Base-by-base conservation (phyloP, 1,140 invertebrate genomes). In the Penaeus japonicus region DNA sequence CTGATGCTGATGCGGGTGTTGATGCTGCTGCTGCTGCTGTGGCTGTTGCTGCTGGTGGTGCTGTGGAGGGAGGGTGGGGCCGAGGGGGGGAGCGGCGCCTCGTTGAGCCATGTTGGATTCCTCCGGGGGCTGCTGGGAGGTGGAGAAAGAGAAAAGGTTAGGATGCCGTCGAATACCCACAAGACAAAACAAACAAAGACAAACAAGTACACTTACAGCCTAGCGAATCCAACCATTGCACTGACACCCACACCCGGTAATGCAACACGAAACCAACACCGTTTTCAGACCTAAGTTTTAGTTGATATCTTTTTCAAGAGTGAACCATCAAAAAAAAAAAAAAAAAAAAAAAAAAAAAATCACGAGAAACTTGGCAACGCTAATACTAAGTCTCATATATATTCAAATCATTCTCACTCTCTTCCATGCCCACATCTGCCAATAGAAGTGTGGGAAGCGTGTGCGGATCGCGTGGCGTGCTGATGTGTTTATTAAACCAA, bases 41-140 rank as follows among this genome's bases (percentile, higher is more conserved):
- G 27, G 75, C 17, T 47, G 32, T 18, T 79, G 47, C 75, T 79
- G 75, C 47, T 79, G 75, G n/a, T 87, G 77, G 73, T 73, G 85
- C 73, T 79, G 30, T 47, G 77, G 87, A 20, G 80, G 87, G 39
- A 85, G 70, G 62, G 78, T 30, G 39, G 65, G 20, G 85, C 57
- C 75, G 59, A 79, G 82, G 55, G 83, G 83, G 57, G 89, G 30
- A 39, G 86, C 57, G 30, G 62, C 84, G 86, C 82, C 85, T 59
- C 85, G 90, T 87, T 87, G 88, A 88, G 78, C 85, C 80, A 90
- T 79, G 80, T 85, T 81, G 85, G 85, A 88, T 75, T 90, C 90
- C 75, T 90, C 90, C 54, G 88, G 90, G 81, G 90, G 89, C 88
- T 90, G 90, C 84, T 87, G 85, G 84, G 77, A 59, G 54, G 53